Percentiles rank a stretch among this genome's conserved stretches.
These are phyloP conservation scores for Caenorhabditis sinica DNA, from an alignment of 2,888 invertebrate genomes.

Conservation along the genomic window DNA sequence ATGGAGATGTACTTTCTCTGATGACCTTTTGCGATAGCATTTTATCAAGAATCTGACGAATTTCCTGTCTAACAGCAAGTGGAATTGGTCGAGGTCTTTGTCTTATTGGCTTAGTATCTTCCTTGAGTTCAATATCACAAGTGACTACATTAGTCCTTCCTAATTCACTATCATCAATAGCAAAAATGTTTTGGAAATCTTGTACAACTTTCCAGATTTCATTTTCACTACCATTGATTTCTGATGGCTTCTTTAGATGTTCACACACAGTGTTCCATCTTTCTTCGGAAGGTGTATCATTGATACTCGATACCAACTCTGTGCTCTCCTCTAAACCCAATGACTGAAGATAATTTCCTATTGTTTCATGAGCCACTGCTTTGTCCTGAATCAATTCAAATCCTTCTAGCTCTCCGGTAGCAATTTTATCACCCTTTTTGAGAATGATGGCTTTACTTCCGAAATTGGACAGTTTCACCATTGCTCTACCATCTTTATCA, in stretches of 20 bases:
- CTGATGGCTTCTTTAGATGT: neutral
- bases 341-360: neutral
- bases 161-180: neutral
- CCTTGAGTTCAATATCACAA: neutral
- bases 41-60: neutral
- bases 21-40: conserved; percentile 31
- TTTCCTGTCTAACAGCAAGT: neutral
- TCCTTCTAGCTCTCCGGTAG: neutral
- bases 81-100: conserved; percentile 19
- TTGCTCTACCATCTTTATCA: neutral
- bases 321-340: neutral
- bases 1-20: conserved; percentile 32
- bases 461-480: neutral
- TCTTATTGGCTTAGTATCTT: conserved; percentile 1
- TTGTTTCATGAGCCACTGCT: neutral
- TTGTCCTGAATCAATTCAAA: neutral
- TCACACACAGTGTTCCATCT: neutral
- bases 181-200: neutral
- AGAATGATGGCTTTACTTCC: neutral
- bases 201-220: neutral
- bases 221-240: neutral
- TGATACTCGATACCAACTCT: neutral
- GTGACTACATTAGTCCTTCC: neutral
- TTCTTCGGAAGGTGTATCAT: neutral
- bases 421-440: neutral